Evolutionary conservation across 2,888 invertebrate genomes (phyloP), one percentile per base, ranked within the genome.

Genomic region (Zaprionus bogoriensis): DNA sequence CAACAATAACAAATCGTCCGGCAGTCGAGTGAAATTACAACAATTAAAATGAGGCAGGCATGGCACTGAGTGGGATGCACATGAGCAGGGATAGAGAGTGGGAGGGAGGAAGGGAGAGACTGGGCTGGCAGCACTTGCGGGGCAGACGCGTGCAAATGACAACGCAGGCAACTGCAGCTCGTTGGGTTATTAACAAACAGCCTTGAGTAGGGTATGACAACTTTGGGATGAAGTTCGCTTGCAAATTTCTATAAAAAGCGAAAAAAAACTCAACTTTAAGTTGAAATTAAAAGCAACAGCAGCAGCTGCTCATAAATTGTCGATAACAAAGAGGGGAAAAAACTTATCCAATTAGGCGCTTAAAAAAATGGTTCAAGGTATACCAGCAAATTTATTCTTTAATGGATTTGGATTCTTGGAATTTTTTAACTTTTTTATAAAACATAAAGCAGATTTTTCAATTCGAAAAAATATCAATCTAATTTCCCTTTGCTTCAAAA

Each of bases 11-110:
- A 67, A 58, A 50, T 59, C 48, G 19, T 28, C 36, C 14, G 23
- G 44, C 42, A 66, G 64, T 61, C 61, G 51, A 39, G 52, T 39
- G 47, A 61, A 78, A 78, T 74, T 76, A 76, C 80, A 81, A 82
- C 80, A 85, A 82, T 85, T 85, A 82, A 85, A 80, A 77, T 54
- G 63, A 59, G 67, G 45, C 58, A 60, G 61, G 44, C 59, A 46
- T 27, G 10, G n/a, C n/a, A n/a, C 7, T 5, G 7, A n/a, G 6
- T n/a, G 22, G 39, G 19, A 20, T 38, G 38, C 32, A 39, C 20
- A 23, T 3, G 23, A 20, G 9, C 10, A 30, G 10, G 7, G 9
- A 5, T 39, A 23, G 1, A 12, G 4, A 10, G 9, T 14, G 19
- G 2, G 10, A 20, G 28, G 46, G 7, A 6, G 7, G 27, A 6